Percentiles rank a stretch among this genome's conserved stretches.
phyloP scores from a whole-genome alignment of 2,113 vertebrate species.

The Ammospiza nelsoni region DNA sequence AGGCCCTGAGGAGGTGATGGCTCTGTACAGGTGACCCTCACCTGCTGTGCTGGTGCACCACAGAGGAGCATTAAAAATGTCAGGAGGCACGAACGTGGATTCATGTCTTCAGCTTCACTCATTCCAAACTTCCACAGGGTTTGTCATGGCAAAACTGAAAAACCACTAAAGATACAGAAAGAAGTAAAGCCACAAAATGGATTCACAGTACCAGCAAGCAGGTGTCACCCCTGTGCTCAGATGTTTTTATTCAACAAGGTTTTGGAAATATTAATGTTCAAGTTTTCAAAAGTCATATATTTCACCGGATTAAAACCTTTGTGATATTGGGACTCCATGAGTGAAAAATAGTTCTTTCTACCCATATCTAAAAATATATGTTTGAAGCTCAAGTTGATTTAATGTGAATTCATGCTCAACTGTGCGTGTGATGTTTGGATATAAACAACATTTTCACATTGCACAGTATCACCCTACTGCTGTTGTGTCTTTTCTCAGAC shows the following conservation, averaged over 20 bases:
- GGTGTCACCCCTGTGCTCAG: background rate
- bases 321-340: background rate
- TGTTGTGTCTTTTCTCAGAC: background rate
- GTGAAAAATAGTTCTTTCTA: slow-evolving; percentile 22
- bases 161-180: background rate
- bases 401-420: slow-evolving; percentile 39
- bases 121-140: background rate
- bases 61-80: background rate
- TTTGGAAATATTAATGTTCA: background rate
- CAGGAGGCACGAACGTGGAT: background rate
- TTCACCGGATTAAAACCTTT: background rate
- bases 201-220: background rate
- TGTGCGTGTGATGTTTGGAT: slow-evolving; percentile 2
- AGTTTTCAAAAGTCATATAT: background rate
- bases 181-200: background rate
- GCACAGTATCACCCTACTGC: background rate
- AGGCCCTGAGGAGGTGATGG: too few species aligned
- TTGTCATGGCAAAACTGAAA: background rate
- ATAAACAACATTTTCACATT: slow-evolving; percentile 32
- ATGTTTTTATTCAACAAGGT: background rate
- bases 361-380: slow-evolving; percentile 3
- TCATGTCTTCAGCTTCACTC: background rate
- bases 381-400: slow-evolving; percentile 11
- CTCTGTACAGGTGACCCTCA: too few species aligned
- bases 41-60: background rate